Evolutionary conservation across 2,113 vertebrate genomes (phyloP), one percentile per base, ranked within the genome.

Genomic region (Petromus typicus): DNA sequence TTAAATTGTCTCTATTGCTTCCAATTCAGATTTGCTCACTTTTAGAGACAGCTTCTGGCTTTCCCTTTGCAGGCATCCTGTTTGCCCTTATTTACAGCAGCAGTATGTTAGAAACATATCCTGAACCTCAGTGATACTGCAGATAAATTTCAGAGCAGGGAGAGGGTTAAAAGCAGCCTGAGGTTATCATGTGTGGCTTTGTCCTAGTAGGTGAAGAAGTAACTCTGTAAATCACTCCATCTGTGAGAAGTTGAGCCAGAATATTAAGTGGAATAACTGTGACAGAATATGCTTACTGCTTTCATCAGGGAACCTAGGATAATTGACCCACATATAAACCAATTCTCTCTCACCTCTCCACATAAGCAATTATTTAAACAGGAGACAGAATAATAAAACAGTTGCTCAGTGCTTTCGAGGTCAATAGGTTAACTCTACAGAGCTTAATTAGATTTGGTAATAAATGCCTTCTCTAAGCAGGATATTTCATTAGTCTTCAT

Each of bases 381-480:
- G 63, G 34, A 94, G 84, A 84, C n/a, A 80, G 76, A 81, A 84
- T 87, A 92, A 96, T 71, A 85, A 79, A 94, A 56, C n/a, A 90
- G 59, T 90, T 93, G 64, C 64, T 86, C 67, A 66, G 48, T 83
- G 76, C 84, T 96, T 86, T 94, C 40, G 90, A 93, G 84, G 85
- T 87, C 83, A 90, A 14, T 61, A 94, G 64, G 93, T 96, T 97
- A 96, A 82, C 66, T 71, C 92, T 95, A 86, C 59, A 95, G 54
- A 85, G 71, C 90, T 94, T 95, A 97, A 97, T 96, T 97, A 97
- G 91, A 95, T 92, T 73, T 90, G 34, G 51, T 94, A 93, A 92
- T 96, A 96, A 96, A 96, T 92, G 64, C 61, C 59, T 94, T 16
- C 34, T 88, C 3, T 87, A 51, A 56, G 67, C 56, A 93, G 82